phyloP scores from a whole-genome alignment of 2,888 invertebrate species.

The Parthenolecanium corni region DNA sequence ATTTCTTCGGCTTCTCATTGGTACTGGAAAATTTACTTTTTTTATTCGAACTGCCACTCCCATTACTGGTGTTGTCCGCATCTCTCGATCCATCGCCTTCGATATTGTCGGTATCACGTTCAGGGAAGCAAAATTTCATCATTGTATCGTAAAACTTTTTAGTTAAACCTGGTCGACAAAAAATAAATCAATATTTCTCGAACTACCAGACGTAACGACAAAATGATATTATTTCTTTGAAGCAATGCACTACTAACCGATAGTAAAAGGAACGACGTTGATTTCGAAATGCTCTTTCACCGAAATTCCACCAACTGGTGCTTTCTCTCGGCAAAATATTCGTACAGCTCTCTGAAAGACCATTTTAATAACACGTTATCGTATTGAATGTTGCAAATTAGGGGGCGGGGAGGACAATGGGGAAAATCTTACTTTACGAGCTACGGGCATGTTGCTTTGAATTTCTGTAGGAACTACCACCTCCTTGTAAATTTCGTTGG shows the following conservation, averaged over 20 bases:
- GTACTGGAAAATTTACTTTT: conserved; percentile 1
- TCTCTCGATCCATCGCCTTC: conserved; percentile 56
- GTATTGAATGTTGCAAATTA: neutral
- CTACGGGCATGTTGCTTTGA: conserved; percentile 73
- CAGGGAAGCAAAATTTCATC: conserved; percentile 95
- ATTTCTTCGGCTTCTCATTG: conserved; percentile 40
- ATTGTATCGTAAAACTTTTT: conserved; percentile 95
- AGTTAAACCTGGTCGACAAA: conserved; percentile 53
- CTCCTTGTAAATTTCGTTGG: conserved; percentile 87
- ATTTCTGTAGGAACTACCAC: conserved; percentile 67
- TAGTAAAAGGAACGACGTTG: conserved; percentile 86
- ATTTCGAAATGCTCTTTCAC: conserved; percentile 99
- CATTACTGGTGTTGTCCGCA: conserved; percentile 37
- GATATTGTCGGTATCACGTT: conserved; percentile 73
- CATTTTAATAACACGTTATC: neutral
- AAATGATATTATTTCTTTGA: neutral
- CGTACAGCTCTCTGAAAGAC: conserved; percentile 61
- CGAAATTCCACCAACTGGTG: conserved; percentile 96
- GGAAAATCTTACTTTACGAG: conserved; percentile 47
- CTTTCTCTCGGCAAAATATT: conserved; percentile 89
- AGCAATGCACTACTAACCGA: conserved; percentile 45
- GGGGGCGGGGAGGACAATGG: neutral
- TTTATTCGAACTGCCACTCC: conserved; percentile 19
- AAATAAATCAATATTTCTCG: neutral
- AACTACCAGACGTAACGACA: conserved; percentile 7